These are phyloP conservation scores for Sinopyrophorus schimmeli DNA, from an alignment of 2,888 invertebrate genomes.

Conservation along the genomic window DNA sequence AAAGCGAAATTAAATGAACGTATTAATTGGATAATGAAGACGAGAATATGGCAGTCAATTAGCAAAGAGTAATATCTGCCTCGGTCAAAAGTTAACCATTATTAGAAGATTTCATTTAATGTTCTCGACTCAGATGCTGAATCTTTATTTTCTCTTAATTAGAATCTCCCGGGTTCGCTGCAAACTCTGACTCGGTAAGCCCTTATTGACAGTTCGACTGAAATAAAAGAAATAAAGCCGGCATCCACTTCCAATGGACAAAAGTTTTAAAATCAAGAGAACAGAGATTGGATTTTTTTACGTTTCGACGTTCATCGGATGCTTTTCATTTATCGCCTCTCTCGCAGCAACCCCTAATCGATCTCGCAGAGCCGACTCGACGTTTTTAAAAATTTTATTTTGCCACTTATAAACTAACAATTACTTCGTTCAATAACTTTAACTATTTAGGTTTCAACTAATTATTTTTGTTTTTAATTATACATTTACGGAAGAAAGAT, in stretches of 20 bases:
- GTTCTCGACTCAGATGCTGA: slow-evolving; percentile 34
- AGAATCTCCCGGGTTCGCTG: slow-evolving; percentile 38
- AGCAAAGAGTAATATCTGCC: slow-evolving; percentile 40
- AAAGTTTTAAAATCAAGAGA: slow-evolving; percentile 32
- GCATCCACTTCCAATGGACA: slow-evolving; percentile 32
- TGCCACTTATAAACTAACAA: too few relatives aligned
- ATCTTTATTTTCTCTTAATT: slow-evolving; percentile 42
- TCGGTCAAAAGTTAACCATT: slow-evolving; percentile 38
- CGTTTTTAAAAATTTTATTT: too few relatives aligned
- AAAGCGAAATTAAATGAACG: slow-evolving; percentile 35
- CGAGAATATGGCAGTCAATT: slow-evolving; percentile 43
- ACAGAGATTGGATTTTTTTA: slow-evolving; percentile 26
- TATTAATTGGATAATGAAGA: slow-evolving; percentile 45
- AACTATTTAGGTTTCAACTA: too few relatives aligned
- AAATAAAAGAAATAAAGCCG: slow-evolving; percentile 38
- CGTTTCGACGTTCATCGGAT: slow-evolving; percentile 19
- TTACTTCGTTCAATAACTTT: too few relatives aligned
- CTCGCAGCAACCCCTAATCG: too few relatives aligned
- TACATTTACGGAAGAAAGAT: too few relatives aligned
- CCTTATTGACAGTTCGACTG: slow-evolving; percentile 38
- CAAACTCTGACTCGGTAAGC: slow-evolving; percentile 27
- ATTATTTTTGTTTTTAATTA: too few relatives aligned
- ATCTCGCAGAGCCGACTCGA: too few relatives aligned
- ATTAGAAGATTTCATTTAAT: slow-evolving; percentile 35
- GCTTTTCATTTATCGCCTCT: too few relatives aligned